phyloP scores from a whole-genome alignment of 2,888 invertebrate species.

The Erebia ligea region DNA sequence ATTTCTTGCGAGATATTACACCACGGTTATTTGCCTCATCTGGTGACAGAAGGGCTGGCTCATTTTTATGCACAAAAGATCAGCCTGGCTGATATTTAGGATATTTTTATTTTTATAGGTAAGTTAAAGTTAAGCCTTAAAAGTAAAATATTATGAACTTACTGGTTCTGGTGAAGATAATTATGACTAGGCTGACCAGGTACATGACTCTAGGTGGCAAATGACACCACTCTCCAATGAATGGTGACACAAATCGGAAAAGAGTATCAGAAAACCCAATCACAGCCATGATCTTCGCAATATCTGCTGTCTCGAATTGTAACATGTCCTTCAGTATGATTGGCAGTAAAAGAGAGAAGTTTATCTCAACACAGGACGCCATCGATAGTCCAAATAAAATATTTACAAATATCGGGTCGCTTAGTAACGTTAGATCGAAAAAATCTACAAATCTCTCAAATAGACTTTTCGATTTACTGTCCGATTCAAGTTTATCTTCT shows the following conservation, averaged over 20 bases:
- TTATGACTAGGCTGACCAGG: conserved; percentile 82
- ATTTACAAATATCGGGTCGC: conserved; percentile 86
- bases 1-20: too few relatives aligned
- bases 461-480: conserved; percentile 50
- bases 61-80: too few relatives aligned
- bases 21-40: too few relatives aligned
- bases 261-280: conserved; percentile 84
- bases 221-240: conserved; percentile 85
- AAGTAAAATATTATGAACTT: conserved; percentile 60
- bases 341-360: conserved; percentile 86
- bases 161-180: conserved; percentile 85
- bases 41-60: too few relatives aligned
- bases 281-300: conserved; percentile 85
- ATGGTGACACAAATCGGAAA: conserved; percentile 85
- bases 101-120: too few relatives aligned
- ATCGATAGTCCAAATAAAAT: conserved; percentile 87
- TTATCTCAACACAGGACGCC: conserved; percentile 87
- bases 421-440: conserved; percentile 86
- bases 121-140: too few relatives aligned
- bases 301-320: conserved; percentile 80
- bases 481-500: conserved; percentile 48
- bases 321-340: conserved; percentile 86
- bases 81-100: too few relatives aligned
- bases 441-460: conserved; percentile 71
- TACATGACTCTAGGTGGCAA: conserved; percentile 86